Evolutionary conservation across 2,888 invertebrate species (phyloP), one percentile per base, ranked within the genome.

Genomic region (Heliconius erato): DNA sequence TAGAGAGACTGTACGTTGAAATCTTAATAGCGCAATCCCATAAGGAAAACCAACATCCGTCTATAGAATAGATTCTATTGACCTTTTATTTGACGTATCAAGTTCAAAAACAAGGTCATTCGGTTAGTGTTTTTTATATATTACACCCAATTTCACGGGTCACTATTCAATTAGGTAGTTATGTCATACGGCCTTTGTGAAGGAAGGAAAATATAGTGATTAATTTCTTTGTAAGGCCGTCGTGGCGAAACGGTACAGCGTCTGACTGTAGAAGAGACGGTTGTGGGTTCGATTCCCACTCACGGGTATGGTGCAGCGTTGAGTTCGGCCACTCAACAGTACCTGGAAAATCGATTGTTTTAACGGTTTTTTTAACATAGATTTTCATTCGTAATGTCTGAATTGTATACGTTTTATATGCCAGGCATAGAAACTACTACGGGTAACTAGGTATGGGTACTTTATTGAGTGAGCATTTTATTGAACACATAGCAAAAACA

Each of bases 1-100:
- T 16, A 54, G 16, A 49, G 49, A 2, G 7, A 54, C 54, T 23
- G 19, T 54, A 19, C 54, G 7, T 23, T 54, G 1, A 23, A 7
- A 23, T 54, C 54, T 23, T 23, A 19, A 23, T 23, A 23, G 54
- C 19, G 1, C 63, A 63, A 63, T n/a, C 63, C n/a, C n/a, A n/a
- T n/a, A 63, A 63, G 63, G 59, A 59, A 63, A 63, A 63, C n/a
- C n/a, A n/a, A 63, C n/a, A 63, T 63, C 63, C 63, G 63, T 63
- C n/a, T 23, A 54, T 54, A 54, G 54, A 54, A 63, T 59, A 23
- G 19, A 23, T 63, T 23, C 63, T 28, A 67, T 67, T 67, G 67
- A 67, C 67, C 67, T 28, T 26, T 28, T 67, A 5, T 67, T 67
- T 28, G 28, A 67, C 67, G 67, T 67, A 67, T 67, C 67, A 67